Evolutionary conservation across 2,113 vertebrate species (phyloP).

Genomic region (Semicossyphus pulcher): DNA sequence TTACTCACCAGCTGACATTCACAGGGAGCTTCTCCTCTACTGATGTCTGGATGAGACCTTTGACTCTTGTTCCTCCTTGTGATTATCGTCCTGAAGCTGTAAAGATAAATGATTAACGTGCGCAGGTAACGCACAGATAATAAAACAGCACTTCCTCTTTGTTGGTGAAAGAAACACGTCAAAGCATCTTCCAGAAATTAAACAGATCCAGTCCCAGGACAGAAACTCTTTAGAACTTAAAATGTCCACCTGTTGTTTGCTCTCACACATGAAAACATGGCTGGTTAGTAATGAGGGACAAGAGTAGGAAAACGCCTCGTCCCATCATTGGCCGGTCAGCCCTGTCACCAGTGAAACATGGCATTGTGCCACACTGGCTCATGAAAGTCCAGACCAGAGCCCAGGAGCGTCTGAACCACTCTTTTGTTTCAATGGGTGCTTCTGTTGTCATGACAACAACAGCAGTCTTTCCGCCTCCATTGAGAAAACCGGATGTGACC

Average conservation of each 20-base stretch:
- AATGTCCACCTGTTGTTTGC: constrained; percentile 5
- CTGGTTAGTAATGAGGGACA: constrained; percentile 10
- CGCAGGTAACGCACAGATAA: background rate
- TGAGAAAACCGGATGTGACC: constrained; percentile 18
- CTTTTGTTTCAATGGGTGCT: constrained; percentile 36
- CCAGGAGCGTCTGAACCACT: constrained; percentile 19
- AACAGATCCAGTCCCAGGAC: background rate
- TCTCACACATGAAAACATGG: background rate
- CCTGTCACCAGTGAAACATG: background rate
- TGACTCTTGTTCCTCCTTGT: constrained; percentile 60
- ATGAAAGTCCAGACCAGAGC: constrained; percentile 30
- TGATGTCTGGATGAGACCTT: constrained; percentile 76
- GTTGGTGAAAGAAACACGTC: constrained; percentile 5
- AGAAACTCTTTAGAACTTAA: background rate
- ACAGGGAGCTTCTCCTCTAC: constrained; percentile 35
- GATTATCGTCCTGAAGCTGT: constrained; percentile 60
- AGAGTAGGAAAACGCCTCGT: background rate
- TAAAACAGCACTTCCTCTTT: constrained; percentile 1
- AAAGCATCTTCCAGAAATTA: constrained; percentile 23
- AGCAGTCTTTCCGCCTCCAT: constrained; percentile 6
- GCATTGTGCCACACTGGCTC: constrained; percentile 35
- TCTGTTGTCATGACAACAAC: constrained; percentile 39
- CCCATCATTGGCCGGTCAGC: constrained; percentile 10
- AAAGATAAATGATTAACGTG: constrained; percentile 84
- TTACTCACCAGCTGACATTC: constrained; percentile 65